A percentile compares a stretch with the other conserved stretches of the same genome.
These are phyloP conservation scores for Spicauda simplicius DNA, from an alignment of 2,888 invertebrate species.

Conservation along the genomic window DNA sequence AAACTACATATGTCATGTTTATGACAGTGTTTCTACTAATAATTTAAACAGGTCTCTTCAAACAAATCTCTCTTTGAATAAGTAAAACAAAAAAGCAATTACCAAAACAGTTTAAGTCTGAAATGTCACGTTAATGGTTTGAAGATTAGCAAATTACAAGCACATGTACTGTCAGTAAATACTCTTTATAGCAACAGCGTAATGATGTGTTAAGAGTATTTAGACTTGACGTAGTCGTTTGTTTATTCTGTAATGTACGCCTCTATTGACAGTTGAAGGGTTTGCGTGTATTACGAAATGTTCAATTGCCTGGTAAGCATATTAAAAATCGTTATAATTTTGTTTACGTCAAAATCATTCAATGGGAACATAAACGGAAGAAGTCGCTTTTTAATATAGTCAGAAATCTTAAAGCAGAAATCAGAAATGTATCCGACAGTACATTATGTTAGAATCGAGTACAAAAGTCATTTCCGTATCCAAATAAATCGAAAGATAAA, in stretches of 20 bases:
- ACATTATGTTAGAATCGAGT: background rate
- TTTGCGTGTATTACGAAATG: constrained; percentile 11
- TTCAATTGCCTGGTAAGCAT: background rate
- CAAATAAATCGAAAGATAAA: constrained; percentile 4
- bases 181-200: constrained; percentile 19
- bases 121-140: background rate
- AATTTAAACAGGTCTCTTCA: background rate
- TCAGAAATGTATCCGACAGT: background rate
- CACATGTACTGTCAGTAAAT: constrained; percentile 1
- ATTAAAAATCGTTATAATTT: constrained; percentile 2
- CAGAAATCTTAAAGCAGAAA: background rate
- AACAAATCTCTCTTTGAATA: too few species aligned
- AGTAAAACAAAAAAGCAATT: background rate
- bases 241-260: constrained; percentile 20
- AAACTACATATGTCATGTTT: too few species aligned
- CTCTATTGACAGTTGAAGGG: constrained; percentile 22
- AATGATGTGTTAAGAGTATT: constrained; percentile 25
- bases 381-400: background rate
- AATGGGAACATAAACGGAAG: background rate
- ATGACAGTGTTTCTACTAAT: background rate
- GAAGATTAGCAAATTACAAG: background rate
- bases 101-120: background rate
- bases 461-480: background rate
- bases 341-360: background rate
- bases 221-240: constrained; percentile 13